A percentile compares a stretch with the other conserved stretches of the same genome.
Conservation (phyloP, 2,888 invertebrate genomes). For the Drosophila ustulata region DNA sequence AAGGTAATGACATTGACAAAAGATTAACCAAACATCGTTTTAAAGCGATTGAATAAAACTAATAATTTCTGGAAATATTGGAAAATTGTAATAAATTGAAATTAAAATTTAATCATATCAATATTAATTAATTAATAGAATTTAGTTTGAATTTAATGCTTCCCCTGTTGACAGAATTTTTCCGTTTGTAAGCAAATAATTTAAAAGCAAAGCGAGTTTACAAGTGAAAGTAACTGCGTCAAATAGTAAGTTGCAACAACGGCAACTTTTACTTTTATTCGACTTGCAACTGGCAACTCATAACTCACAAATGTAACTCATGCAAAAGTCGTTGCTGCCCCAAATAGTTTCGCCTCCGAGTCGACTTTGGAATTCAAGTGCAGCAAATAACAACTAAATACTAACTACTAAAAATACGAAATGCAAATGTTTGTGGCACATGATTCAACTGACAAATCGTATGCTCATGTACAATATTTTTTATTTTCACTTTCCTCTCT, state of each 20-base stretch:
- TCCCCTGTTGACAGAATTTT: no score
- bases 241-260: no score
- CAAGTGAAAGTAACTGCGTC: not conserved
- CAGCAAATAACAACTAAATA: not conserved
- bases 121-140: no score
- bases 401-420: not conserved
- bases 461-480: not conserved
- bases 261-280: no score
- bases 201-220: not conserved
- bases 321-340: no score
- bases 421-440: conserved; percentile 9
- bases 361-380: conserved; percentile 7
- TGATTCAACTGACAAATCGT: conserved; percentile 25
- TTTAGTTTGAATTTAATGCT: no score
- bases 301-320: not conserved
- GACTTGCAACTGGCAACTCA: not conserved
- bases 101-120: not conserved
- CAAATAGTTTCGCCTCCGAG: not conserved
- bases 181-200: not conserved
- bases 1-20: not conserved
- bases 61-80: not conserved
- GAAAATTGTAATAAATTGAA: not conserved
- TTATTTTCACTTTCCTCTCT: not conserved
- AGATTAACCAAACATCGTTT: not conserved
- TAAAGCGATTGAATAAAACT: no score